Evolutionary conservation across 2,888 invertebrate genomes (phyloP).

Genomic region (Calephelis perditalis): DNA sequence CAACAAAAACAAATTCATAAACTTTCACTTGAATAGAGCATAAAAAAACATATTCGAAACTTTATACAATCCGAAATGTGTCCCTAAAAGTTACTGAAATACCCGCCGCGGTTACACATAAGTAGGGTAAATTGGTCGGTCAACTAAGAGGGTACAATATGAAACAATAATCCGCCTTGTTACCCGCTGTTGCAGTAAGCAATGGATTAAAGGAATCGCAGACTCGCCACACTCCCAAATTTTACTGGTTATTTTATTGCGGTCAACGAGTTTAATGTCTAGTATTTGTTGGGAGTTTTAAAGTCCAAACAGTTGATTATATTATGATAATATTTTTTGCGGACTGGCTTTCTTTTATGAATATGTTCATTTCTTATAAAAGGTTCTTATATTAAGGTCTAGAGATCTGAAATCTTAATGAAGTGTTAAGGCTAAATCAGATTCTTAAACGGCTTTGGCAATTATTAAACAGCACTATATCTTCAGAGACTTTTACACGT

Average conservation of each 20-base stretch:
- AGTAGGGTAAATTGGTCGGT: background rate
- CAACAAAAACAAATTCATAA: background rate
- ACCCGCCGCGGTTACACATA: background rate
- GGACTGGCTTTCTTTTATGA: too few relatives aligned
- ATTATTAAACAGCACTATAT: too few relatives aligned
- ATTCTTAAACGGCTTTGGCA: too few relatives aligned
- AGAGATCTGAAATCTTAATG: too few relatives aligned
- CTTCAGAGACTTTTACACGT: too few relatives aligned
- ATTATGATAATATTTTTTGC: too few relatives aligned
- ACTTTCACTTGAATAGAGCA: background rate
- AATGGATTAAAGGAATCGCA: background rate
- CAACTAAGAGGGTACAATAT: background rate
- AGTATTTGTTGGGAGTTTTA: background rate
- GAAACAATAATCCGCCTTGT: background rate
- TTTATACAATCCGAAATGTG: background rate
- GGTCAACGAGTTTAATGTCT: too few relatives aligned
- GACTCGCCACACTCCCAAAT: too few relatives aligned
- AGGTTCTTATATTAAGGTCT: too few relatives aligned
- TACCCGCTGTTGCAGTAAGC: background rate
- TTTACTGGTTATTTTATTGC: too few relatives aligned
- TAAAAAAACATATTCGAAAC: background rate
- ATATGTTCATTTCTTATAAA: too few relatives aligned
- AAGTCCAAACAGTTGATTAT: background rate
- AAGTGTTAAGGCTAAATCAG: too few relatives aligned
- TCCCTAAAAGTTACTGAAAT: background rate